These are phyloP conservation scores for Cryptus viduatorius DNA, from an alignment of 2,888 invertebrate genomes.

Conservation along the genomic window DNA sequence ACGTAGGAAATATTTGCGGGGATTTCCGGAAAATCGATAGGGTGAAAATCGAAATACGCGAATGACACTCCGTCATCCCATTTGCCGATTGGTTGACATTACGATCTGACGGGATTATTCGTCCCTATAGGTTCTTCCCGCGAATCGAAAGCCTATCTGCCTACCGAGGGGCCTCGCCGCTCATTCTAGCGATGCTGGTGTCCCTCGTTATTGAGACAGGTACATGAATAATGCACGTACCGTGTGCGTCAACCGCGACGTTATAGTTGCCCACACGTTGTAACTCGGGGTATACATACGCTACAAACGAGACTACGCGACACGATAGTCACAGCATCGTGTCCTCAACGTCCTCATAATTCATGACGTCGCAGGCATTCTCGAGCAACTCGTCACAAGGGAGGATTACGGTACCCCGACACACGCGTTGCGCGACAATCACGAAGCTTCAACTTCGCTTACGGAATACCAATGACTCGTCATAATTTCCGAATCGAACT, in stretches of 20 bases:
- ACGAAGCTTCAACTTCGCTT: neutral
- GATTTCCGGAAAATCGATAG: neutral
- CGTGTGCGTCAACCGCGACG: slow-evolving; percentile 51
- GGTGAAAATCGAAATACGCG: slow-evolving; percentile 21
- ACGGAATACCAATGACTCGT: neutral
- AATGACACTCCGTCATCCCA: slow-evolving; percentile 17
- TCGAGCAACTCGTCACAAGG: slow-evolving; percentile 22
- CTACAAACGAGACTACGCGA: slow-evolving; percentile 2
- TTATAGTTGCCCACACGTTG: neutral
- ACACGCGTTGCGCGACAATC: slow-evolving; percentile 5
- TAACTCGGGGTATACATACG: neutral
- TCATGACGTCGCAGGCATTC: slow-evolving; percentile 41
- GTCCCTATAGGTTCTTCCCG: slow-evolving; percentile 45
- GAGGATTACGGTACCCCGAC: neutral
- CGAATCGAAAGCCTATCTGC: slow-evolving; percentile 23
- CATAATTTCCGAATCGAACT: neutral
- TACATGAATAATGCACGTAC: slow-evolving; percentile 64
- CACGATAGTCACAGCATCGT: slow-evolving; percentile 37
- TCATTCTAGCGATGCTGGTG: slow-evolving; percentile 6
- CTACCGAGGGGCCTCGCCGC: neutral
- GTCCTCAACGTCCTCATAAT: slow-evolving; percentile 50
- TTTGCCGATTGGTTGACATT: slow-evolving; percentile 50
- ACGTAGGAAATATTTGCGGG: slow-evolving; percentile 2
- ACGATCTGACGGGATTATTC: slow-evolving; percentile 47
- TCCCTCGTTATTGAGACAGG: slow-evolving; percentile 61